These are phyloP conservation scores for Sympetrum striolatum DNA, from an alignment of 2,888 invertebrate genomes.

Conservation along the genomic window DNA sequence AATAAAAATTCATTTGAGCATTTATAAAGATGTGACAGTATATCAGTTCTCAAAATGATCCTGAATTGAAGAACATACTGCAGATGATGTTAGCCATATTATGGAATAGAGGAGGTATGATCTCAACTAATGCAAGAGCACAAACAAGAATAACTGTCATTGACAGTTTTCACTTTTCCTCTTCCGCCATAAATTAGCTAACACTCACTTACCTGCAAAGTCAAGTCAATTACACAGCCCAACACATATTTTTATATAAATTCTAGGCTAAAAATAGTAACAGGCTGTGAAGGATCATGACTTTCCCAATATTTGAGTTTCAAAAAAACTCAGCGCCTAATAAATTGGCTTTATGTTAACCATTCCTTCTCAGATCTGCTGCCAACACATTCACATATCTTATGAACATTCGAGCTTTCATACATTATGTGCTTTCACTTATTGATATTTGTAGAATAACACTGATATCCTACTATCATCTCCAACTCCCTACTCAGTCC, in stretches of 20 bases:
- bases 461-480: neutral
- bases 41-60: constrained; percentile 27
- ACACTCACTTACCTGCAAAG: neutral
- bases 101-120: neutral
- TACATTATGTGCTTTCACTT: neutral
- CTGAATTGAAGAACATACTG: constrained; percentile 14
- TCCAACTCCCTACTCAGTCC: constrained; percentile 13
- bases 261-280: constrained; percentile 34
- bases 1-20: constrained; percentile 32
- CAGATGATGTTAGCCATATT: constrained; percentile 1
- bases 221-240: constrained; percentile 24
- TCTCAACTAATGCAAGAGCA: neutral
- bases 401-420: neutral
- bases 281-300: constrained; percentile 19
- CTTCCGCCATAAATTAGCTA: neutral
- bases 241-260: constrained; percentile 23
- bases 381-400: neutral
- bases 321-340: neutral
- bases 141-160: neutral
- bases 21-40: constrained; percentile 16
- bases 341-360: neutral
- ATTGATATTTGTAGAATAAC: constrained; percentile 25
- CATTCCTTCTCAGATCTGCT: neutral
- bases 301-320: neutral
- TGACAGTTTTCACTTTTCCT: neutral